Evolutionary conservation across 1,140 invertebrate genomes (phyloP).

Genomic region (Hyphantria cunea): DNA sequence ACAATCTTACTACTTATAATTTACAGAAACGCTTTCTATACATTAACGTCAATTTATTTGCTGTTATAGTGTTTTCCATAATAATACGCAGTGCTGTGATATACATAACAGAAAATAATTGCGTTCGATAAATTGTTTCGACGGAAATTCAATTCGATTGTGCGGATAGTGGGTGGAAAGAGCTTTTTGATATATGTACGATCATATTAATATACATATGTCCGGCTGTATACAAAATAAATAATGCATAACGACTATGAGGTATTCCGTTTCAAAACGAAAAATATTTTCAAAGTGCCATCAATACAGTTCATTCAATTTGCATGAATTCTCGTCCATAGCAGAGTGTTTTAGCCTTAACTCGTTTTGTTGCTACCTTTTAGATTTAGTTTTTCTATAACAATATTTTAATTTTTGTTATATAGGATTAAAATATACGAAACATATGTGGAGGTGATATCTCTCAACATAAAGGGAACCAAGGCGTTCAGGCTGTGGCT

Average conservation of each 20-base stretch:
- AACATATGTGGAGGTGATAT: too few species aligned
- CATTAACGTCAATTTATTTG: slow-evolving; percentile 4
- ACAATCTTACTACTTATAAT: too few species aligned
- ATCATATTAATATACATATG: slow-evolving; percentile 1
- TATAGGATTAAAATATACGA: too few species aligned
- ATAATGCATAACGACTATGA: slow-evolving; percentile 30
- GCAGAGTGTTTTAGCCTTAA: slow-evolving; percentile 52
- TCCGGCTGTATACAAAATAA: slow-evolving; percentile 20
- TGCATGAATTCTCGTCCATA: slow-evolving; percentile 58
- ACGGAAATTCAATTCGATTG: slow-evolving; percentile 12
- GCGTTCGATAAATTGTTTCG: slow-evolving; percentile 11
- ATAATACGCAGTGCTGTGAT: not conserved
- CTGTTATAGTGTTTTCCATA: not conserved
- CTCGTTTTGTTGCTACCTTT: slow-evolving; percentile 56
- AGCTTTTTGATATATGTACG: not conserved
- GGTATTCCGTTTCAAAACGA: slow-evolving; percentile 33
- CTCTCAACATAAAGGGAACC: too few species aligned
- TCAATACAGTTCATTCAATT: slow-evolving; percentile 64
- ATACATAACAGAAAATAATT: slow-evolving; percentile 13
- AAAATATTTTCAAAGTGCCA: slow-evolving; percentile 62
- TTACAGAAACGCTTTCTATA: too few species aligned
- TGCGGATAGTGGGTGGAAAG: slow-evolving; percentile 1
- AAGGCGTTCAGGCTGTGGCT: too few species aligned
- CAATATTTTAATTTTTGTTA: too few species aligned
- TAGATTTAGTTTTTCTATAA: slow-evolving; percentile 33